Evolutionary conservation across 2,797 vertebrate species (phyloP).

Genomic region (Tapirus indicus): DNA sequence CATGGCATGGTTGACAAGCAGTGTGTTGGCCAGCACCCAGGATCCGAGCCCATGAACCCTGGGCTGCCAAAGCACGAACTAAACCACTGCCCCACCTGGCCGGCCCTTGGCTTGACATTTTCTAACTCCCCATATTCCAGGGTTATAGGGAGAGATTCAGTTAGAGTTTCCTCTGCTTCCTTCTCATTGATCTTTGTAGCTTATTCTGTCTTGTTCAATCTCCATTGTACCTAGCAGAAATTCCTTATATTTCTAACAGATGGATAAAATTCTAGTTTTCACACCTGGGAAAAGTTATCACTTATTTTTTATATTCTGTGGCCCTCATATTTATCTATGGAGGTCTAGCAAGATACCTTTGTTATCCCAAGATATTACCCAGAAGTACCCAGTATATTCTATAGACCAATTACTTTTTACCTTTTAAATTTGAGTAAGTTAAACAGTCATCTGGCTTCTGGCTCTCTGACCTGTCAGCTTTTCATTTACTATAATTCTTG

Average conservation of each 20-base stretch:
- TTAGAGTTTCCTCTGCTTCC: not conserved
- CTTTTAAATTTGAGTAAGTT: slow-evolving; percentile 20
- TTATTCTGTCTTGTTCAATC: not conserved
- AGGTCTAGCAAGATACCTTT: slow-evolving; percentile 13
- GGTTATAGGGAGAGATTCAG: not conserved
- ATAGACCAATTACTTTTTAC: not conserved
- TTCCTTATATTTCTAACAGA: not conserved
- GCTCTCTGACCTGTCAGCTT: not conserved
- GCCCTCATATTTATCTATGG: not conserved
- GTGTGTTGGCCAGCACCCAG: too few relatives aligned
- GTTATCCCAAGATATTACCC: not conserved
- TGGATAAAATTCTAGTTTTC: not conserved
- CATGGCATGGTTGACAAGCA: too few relatives aligned
- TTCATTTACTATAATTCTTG: not conserved
- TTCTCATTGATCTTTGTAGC: not conserved
- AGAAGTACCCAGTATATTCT: not conserved
- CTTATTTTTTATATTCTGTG: not conserved
- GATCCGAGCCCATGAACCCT: too few relatives aligned
- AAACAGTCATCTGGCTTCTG: not conserved
- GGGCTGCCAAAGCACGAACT: too few relatives aligned
- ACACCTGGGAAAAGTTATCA: not conserved
- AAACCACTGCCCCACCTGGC: too few relatives aligned
- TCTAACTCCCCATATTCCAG: not conserved
- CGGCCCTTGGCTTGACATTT: not conserved
- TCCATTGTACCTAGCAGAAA: not conserved